Base-by-base conservation (phyloP, 1,140 invertebrate species). In the Brachionus rotundiformis region DNA sequence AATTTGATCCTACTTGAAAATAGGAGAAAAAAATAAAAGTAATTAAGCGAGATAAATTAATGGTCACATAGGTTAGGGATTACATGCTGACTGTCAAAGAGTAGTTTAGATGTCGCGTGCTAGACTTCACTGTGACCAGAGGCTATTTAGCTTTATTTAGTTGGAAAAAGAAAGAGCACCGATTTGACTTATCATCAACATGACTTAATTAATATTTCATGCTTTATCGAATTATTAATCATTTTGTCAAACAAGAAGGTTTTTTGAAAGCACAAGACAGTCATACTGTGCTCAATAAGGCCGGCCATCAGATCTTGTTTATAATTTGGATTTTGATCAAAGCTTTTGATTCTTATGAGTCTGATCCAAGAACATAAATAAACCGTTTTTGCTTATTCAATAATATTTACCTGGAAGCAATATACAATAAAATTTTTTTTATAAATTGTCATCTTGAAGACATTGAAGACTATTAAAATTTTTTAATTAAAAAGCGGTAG, bases 151-250 rank as follows among this genome's bases (percentile, higher is more conserved):
- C 7, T 41, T 68, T 31, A 36, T 54, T 54, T 54, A 54, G 47
- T 54, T 23, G 27, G 13, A 33, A 39, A 31, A 19, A 63, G 13
- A 36, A 11, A 33, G 19, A 68, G 7, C 7, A 54, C 16, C 47
- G 47, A 54, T 19, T 54, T 68, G 63, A 39, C 63, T 68, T 68
- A 68, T 68, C n/a, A n/a, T n/a, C 63, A 68, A 68, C 16, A 68
- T 19, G 31, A 33, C 16, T 33, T 68, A 68, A 68, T 68, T 68
- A 68, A 33, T 68, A 36, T 68, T 68, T 33, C 63, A 68, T 68
- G 63, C 63, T 68, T 39, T 31, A 68, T 68, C 33, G 33, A 19
- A 19, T 54, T 54, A 54, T 68, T 68, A 68, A 68, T 68, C 29
- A 68, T 19, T 68, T 68, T 68, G 63, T 68, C 33, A 68, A 68